phyloP scores from a whole-genome alignment of 2,797 vertebrate species.

The Thaleichthys pacificus region DNA sequence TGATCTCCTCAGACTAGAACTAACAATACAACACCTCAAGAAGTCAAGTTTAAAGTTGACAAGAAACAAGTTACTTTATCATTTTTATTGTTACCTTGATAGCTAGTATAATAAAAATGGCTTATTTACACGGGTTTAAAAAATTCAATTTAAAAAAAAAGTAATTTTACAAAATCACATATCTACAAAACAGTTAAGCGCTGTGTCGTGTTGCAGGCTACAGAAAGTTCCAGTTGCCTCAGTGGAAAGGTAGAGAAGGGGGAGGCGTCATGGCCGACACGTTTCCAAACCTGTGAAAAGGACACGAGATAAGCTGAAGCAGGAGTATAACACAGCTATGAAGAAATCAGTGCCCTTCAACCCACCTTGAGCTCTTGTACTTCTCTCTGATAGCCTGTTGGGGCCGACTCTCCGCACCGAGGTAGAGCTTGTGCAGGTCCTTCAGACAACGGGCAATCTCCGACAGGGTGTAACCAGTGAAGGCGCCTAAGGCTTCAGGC shows the following conservation, averaged over 20 bases:
- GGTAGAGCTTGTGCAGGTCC: constrained; percentile 82
- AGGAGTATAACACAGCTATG: too few relatives aligned
- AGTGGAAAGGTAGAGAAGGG: constrained; percentile 45
- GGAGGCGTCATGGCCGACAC: constrained; percentile 66
- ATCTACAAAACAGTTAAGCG: constrained; percentile 38
- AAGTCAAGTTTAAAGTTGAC: constrained; percentile 8
- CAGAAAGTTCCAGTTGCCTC: constrained; percentile 16
- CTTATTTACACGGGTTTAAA: constrained; percentile 28
- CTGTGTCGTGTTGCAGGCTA: constrained; percentile 32
- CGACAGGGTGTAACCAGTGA: constrained; percentile 84
- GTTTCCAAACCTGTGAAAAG: constrained; percentile 56
- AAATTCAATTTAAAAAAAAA: constrained; percentile 36
- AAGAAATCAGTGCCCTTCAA: too few relatives aligned
- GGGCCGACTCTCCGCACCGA: constrained; percentile 69
- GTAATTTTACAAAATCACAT: constrained; percentile 4
- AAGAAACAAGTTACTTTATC: constrained; percentile 27
- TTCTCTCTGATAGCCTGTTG: constrained; percentile 87
- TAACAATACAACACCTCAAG: neutral
- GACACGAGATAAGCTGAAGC: neutral
- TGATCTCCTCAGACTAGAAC: neutral
- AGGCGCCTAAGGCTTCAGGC: constrained; percentile 81
- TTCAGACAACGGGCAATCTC: constrained; percentile 83
- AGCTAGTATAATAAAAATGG: constrained; percentile 29
- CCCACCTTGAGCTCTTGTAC: constrained; percentile 85
- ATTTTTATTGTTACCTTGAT: constrained; percentile 33